Conservation (phyloP, 1,140 invertebrate genomes). For the Melipona quadrifasciata region DNA sequence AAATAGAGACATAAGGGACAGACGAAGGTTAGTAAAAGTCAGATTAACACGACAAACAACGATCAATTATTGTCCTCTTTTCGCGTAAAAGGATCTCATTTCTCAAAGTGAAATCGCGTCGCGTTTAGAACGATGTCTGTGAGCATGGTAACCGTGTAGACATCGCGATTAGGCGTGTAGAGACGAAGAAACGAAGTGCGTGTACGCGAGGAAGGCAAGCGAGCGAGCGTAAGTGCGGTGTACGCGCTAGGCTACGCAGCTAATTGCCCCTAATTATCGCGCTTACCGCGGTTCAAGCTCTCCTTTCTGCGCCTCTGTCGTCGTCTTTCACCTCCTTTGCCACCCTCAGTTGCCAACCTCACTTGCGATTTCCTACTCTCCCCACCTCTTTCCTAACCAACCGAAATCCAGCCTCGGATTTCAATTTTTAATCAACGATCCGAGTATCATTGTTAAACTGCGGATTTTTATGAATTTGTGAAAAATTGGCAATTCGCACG, state of each 20-base stretch:
- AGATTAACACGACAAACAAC: neutral
- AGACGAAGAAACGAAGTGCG: constrained; percentile 28
- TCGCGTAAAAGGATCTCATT: neutral
- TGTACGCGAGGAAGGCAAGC: constrained; percentile 47
- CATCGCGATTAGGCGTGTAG: constrained; percentile 10
- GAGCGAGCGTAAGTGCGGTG: constrained; percentile 69
- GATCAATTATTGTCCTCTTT: neutral
- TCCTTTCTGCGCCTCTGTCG: constrained; percentile 48
- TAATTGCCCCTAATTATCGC: constrained; percentile 81
- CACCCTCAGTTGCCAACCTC: neutral
- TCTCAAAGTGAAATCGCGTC: neutral
- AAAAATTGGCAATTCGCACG: too few species aligned
- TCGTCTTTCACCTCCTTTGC: constrained; percentile 28
- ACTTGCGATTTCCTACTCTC: neutral
- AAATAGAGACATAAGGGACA: too few species aligned
- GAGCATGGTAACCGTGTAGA: neutral
- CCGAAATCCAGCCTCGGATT: constrained; percentile 46
- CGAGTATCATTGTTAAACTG: neutral
- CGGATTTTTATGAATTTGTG: too few species aligned
- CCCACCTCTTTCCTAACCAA: constrained; percentile 5
- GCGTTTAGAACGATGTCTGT: neutral
- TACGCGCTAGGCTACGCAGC: constrained; percentile 70
- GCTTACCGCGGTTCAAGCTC: constrained; percentile 74
- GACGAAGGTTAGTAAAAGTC: too few species aligned
- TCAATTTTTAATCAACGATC: neutral